Evolutionary conservation across 2,113 vertebrate genomes (phyloP).

Genomic region (Pithys albifrons): DNA sequence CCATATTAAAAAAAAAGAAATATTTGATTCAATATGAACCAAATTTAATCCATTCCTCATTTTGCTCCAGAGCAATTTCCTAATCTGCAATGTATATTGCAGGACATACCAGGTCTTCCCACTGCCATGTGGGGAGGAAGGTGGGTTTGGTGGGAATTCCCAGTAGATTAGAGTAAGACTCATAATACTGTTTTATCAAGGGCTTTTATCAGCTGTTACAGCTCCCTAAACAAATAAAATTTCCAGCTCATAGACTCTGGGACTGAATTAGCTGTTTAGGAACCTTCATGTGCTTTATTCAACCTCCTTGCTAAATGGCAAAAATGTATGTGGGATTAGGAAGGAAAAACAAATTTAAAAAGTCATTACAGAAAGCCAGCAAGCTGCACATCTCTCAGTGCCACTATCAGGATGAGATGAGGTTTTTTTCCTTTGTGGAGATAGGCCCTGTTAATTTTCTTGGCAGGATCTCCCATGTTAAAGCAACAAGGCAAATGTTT

Average conservation of each 20-base stretch:
- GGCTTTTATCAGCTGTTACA: background rate
- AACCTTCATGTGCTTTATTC: background rate
- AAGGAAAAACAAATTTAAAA: background rate
- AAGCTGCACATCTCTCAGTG: background rate
- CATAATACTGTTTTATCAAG: background rate
- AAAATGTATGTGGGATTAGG: background rate
- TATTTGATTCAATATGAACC: background rate
- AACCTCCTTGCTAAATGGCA: background rate
- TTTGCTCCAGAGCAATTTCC: background rate
- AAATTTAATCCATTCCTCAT: slow-evolving; percentile 17
- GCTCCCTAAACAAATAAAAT: background rate
- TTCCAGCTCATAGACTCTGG: background rate
- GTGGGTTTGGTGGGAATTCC: background rate
- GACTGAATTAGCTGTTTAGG: background rate
- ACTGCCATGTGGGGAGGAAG: background rate
- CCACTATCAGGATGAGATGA: background rate
- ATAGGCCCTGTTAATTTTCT: slow-evolving; percentile 29
- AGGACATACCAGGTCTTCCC: background rate
- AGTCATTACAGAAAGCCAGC: background rate
- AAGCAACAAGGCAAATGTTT: slow-evolving; percentile 26
- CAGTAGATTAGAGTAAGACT: background rate
- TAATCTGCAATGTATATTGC: background rate
- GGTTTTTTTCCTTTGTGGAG: slow-evolving; percentile 4
- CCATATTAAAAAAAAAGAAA: background rate
- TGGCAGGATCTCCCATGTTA: slow-evolving; percentile 29